Evolutionary conservation across 2,888 invertebrate genomes (phyloP), one percentile per base, ranked within the genome.

Genomic region (Anoplius nigerrimus): DNA sequence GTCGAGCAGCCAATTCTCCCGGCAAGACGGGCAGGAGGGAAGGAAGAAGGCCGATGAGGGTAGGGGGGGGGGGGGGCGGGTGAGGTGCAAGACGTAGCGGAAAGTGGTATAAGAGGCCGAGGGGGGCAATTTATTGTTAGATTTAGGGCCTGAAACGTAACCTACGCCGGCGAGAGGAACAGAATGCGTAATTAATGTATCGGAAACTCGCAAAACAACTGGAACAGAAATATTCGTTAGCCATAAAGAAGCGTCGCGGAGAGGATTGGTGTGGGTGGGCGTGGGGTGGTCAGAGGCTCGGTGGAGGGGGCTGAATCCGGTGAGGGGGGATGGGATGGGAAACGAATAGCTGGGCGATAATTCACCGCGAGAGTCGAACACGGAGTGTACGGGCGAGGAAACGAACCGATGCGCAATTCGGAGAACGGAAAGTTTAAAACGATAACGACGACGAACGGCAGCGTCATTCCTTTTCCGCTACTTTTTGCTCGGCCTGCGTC

Each of bases 51-150:
- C 20, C 48, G 5, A 4, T 18, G 18, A 20, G 21, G 24, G 53
- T 22, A 53, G 21, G 15, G 15, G 8, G 15, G 24, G 5, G n/a
- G 24, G 34, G 18, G 27, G 20, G 16, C 16, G 11, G 22, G n/a
- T n/a, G n/a, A n/a, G n/a, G n/a, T n/a, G n/a, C n/a, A n/a, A n/a
- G n/a, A n/a, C n/a, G n/a, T n/a, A n/a, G 34, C 11, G 34, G 34
- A 34, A 34, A 13, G 34, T 6, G 34, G 34, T 34, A n/a, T n/a
- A 34, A 34, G 34, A 1, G 6, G 34, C 34, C 34, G 34, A 24
- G 24, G 34, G 22, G 22, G 52, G 18, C 22, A 59, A 62, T 76
- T 64, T 68, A 76, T 66, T 54, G 57, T 60, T 64, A 42, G 45
- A 69, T 62, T 61, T 63, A 55, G 22, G 51, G 53, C 27, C 15